Base-by-base conservation (phyloP, 92 coral and sea anemone genomes). In the Bergia puertoricense region DNA sequence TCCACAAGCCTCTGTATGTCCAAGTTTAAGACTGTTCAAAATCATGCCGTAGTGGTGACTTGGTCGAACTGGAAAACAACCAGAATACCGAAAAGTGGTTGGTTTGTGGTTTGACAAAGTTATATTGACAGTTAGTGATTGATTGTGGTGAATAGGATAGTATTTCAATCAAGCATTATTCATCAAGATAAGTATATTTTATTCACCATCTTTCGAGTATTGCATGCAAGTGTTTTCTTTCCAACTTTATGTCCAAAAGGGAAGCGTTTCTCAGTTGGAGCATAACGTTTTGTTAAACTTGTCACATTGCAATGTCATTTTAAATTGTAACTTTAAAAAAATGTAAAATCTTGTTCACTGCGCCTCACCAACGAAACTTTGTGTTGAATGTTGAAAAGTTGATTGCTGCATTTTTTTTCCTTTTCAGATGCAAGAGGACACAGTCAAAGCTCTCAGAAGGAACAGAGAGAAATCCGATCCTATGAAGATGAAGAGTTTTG, bases 381-480 rank as follows among this genome's bases (percentile, higher is more conserved):
- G 14, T 9, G 16, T 6, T 72, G 76, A 72, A 72, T 30, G 8
- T 40, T 8, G 78, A 39, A 11, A 37, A 74, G 6, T n/a, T 74
- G 10, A 42, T 14, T 40, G 46, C 1, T 11, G 42, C 3, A 37
- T 74, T 36, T 38, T 0, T 39, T 78, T 46, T 15, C 79, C 41
- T 11, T 45, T 79, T 11, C 67, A 79, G 82, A 79, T 79, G 82
- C 82, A 37, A 23, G 66, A 79, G 82, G 82, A n/a, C 66, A 79
- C 65, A 79, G 82, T 51, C 82, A 79, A 46, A 79, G 82, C 44
- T 79, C 82, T 42, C 82, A 79, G 20, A 46, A 51, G 40, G 82
- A 79, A 46, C 82, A 79, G 82, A 79, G 82, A 51, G 82, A 79
- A 79, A n/a, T 79, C 22, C 50, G 62, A 50, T n/a, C 82, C 38